phyloP scores from a whole-genome alignment of 2,888 invertebrate species.

The Troides helena region DNA sequence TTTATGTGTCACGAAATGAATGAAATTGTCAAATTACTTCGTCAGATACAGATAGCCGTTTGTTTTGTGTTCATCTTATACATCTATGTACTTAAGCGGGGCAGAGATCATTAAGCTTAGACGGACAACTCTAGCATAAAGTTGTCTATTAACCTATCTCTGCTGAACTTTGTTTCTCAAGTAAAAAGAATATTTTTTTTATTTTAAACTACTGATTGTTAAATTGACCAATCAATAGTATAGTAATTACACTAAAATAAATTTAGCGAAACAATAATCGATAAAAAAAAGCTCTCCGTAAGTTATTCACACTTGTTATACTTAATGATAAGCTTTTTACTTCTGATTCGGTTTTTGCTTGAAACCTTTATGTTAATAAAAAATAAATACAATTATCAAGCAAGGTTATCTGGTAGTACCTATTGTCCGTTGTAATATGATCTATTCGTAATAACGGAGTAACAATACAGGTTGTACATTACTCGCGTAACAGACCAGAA shows the following conservation, averaged over 20 bases:
- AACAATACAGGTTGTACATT: constrained; percentile 15
- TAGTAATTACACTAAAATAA: not conserved
- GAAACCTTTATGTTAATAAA: constrained; percentile 12
- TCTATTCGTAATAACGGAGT: constrained; percentile 23
- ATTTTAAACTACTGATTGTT: not conserved
- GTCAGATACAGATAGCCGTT: constrained; percentile 9
- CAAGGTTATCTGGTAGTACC: constrained; percentile 27
- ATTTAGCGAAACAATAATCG: not conserved
- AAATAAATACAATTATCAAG: constrained; percentile 18
- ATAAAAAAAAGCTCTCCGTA: not conserved
- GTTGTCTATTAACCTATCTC: constrained; percentile 26
- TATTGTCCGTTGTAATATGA: constrained; percentile 26
- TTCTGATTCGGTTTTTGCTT: constrained; percentile 22
- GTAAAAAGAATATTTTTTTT: not conserved
- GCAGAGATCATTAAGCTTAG: constrained; percentile 23
- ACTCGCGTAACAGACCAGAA: not conserved
- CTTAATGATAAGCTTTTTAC: constrained; percentile 17
- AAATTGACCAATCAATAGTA: no score
- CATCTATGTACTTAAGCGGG: constrained; percentile 10
- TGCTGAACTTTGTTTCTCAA: not conserved
- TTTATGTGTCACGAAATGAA: not conserved
- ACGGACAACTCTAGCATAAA: constrained; percentile 12
- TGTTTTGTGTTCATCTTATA: constrained; percentile 19
- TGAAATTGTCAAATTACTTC: constrained; percentile 11
- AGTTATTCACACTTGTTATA: not conserved